These are phyloP conservation scores for Acanthoscelides obtectus DNA, from an alignment of 2,888 invertebrate genomes.

Conservation along the genomic window DNA sequence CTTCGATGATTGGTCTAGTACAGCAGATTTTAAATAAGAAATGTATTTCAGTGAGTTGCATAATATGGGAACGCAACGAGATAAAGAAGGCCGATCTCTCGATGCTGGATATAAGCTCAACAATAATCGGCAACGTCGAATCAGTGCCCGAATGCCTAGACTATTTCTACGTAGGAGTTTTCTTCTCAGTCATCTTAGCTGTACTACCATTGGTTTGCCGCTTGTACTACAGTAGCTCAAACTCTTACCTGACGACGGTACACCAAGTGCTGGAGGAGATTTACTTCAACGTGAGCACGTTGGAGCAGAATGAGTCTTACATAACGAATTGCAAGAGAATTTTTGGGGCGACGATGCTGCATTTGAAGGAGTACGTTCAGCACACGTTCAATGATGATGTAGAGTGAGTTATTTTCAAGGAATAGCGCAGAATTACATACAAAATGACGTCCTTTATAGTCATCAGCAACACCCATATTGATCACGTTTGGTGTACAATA, in stretches of 20 bases:
- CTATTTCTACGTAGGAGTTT: constrained; percentile 68
- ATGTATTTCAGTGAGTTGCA: constrained; percentile 86
- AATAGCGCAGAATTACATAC: no score
- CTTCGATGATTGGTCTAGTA: background rate
- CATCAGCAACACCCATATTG: no score
- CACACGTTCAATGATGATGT: background rate
- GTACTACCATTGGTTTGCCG: constrained; percentile 59
- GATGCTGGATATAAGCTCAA: constrained; percentile 90
- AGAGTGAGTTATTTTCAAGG: background rate
- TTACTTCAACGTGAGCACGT: constrained; percentile 8
- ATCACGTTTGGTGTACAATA: no score
- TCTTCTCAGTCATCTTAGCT: constrained; percentile 57
- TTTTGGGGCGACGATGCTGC: background rate
- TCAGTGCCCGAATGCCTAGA: constrained; percentile 72
- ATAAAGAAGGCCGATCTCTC: constrained; percentile 90
- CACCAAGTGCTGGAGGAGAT: constrained; percentile 10
- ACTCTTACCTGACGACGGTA: constrained; percentile 6
- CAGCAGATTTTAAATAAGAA: no score
- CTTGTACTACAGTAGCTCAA: constrained; percentile 10
- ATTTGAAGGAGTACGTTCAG: background rate
- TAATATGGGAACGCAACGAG: constrained; percentile 89
- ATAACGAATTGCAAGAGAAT: background rate
- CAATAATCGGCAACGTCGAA: constrained; percentile 89
- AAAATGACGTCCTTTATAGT: background rate
- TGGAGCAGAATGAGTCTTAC: background rate